Evolutionary conservation across 1,140 invertebrate species (phyloP), one percentile per base, ranked within the genome.

Genomic region (Patella vulgata): DNA sequence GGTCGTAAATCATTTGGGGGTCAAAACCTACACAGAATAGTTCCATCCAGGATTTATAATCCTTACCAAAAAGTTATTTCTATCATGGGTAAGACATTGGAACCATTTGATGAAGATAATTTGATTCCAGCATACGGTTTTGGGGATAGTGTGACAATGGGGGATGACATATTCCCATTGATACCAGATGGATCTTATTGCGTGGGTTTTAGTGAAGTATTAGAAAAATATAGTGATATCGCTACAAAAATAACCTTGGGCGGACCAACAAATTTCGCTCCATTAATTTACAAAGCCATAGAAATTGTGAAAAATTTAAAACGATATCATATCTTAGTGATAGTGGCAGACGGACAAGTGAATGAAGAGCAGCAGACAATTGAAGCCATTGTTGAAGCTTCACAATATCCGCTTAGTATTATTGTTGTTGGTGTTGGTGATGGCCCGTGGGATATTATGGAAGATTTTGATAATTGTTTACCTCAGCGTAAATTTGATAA

Each of bases 371-470:
- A 68, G 42, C 71, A 73, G 23, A 87, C 85, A 12, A 77, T 82
- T 6, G 71, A 86, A 31, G 86, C 87, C 3, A 87, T 88, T 12
- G 85, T 88, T 5, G 77, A 85, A 23, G 88, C 88, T 5, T 87
- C 87, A 11, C 68, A 82, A 25, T 81, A 84, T 56, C 86, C 88
- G 3, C 74, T 88, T 14, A 87, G 86, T 55, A 88, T 88, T 40
- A 86, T 88, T 43, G 83, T 88, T 9, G 86, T 89, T 14, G 88
- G 88, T 4, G 87, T 83, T 21, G 88, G 88, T 0, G 87, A 88
- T 71, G 87, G 87, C 17, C 87, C 87, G 0, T 88, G 86, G 86
- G 82, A 86, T 47, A 80, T 80, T 43, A 87, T 88, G 85, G 81
- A 85, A 40, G 81, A 86, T 39, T 88, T 87, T 69, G 87, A 88